Percentiles rank a stretch among this genome's conserved stretches.
phyloP scores from a whole-genome alignment of 2,888 invertebrate genomes.

The Torymus tubicola region DNA sequence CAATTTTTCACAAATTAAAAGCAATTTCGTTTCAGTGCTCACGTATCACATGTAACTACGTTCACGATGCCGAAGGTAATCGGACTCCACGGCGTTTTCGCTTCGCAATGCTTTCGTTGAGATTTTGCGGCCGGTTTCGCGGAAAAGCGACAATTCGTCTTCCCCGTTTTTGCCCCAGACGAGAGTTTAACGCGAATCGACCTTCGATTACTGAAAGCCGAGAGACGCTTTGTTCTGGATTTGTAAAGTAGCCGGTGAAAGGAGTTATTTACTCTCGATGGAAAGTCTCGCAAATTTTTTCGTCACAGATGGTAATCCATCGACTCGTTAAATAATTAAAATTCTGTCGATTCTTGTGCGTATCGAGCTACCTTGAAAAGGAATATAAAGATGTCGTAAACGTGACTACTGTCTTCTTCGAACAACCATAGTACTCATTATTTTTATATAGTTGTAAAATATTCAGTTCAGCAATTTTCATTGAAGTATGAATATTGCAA shows the following conservation, averaged over 20 bases:
- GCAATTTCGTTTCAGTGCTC: no score
- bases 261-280: slow-evolving; percentile 39
- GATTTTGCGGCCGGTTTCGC: not conserved
- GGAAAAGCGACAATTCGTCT: slow-evolving; percentile 10
- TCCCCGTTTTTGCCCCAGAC: slow-evolving; percentile 13
- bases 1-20: no score
- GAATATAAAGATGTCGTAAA: no score
- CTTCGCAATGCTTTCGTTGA: not conserved
- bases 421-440: no score
- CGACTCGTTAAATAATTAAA: slow-evolving; percentile 21
- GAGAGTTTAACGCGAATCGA: slow-evolving; percentile 23
- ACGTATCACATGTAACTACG: no score
- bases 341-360: not conserved
- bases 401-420: no score
- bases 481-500: no score
- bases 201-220: slow-evolving; percentile 34
- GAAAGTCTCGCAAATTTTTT: slow-evolving; percentile 38
- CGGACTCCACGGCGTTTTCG: no score
- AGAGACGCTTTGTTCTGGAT: slow-evolving; percentile 33
- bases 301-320: not conserved
- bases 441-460: no score
- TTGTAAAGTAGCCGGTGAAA: slow-evolving; percentile 41
- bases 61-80: no score
- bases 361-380: no score
- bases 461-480: no score